Evolutionary conservation across 2,797 vertebrate genomes (phyloP).

Genomic region (Benthosema pterotum): DNA sequence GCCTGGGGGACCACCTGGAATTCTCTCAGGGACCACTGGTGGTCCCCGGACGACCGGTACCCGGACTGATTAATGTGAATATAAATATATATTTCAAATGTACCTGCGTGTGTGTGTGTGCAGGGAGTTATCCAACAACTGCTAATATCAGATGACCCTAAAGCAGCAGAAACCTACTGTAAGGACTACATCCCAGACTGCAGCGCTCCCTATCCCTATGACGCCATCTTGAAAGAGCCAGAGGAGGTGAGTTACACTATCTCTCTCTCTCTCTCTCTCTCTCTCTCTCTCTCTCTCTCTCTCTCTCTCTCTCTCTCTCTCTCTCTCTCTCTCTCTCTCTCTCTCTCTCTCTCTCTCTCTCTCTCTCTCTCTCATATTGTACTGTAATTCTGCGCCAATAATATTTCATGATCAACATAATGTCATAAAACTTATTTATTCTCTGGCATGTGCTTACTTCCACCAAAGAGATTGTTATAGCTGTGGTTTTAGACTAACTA

Average conservation of each 20-base stretch:
- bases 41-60: too few species aligned
- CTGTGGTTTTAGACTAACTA: too few species aligned
- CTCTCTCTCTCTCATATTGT: conserved; percentile 3
- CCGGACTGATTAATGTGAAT: too few species aligned
- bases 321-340: background rate
- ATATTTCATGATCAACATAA: too few species aligned
- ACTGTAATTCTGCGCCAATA: too few species aligned
- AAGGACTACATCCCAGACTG: conserved; percentile 86
- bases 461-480: too few species aligned
- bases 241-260: conserved; percentile 66
- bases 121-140: conserved; percentile 95
- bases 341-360: conserved; percentile 2
- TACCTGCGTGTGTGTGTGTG: conserved; percentile 17
- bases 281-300: background rate
- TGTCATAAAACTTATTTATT: too few species aligned
- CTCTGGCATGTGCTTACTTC: too few species aligned
- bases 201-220: conserved; percentile 70
- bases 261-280: background rate
- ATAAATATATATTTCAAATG: too few species aligned
- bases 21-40: too few species aligned
- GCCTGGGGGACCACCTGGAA: too few species aligned
- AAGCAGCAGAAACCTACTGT: conserved; percentile 85
- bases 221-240: conserved; percentile 69
- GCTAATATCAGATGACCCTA: conserved; percentile 82
- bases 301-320: background rate